A percentile compares a stretch with the other conserved stretches of the same genome.
These are phyloP conservation scores for Apomyelois bistriatella DNA, from an alignment of 2,888 invertebrate genomes.

Conservation along the genomic window DNA sequence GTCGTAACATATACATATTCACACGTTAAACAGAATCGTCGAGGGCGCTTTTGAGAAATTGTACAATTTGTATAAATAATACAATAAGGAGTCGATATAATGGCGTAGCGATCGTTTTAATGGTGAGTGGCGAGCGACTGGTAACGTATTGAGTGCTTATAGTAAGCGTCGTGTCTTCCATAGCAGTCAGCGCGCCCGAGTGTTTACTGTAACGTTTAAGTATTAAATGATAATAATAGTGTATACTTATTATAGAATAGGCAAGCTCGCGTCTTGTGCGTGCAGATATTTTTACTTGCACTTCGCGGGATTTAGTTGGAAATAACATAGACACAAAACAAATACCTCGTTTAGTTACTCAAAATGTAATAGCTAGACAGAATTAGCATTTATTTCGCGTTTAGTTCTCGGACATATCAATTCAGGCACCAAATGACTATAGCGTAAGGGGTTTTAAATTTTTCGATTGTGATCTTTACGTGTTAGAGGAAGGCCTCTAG, in stretches of 20 bases:
- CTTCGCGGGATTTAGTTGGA: conserved; percentile 60
- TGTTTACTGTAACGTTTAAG: conserved; percentile 73
- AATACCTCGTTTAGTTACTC: conserved; percentile 77
- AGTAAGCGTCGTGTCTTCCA: conserved; percentile 78
- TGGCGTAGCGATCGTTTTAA: conserved; percentile 59
- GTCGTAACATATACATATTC: conserved; percentile 48
- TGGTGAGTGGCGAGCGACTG: conserved; percentile 71
- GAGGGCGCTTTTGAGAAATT: conserved; percentile 69
- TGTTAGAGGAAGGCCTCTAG: conserved; percentile 21
- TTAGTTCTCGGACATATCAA: conserved; percentile 77
- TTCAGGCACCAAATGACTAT: conserved; percentile 76
- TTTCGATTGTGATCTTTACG: conserved; percentile 58
- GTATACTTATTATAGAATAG: conserved; percentile 72
- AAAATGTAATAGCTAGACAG: conserved; percentile 66
- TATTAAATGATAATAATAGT: conserved; percentile 79
- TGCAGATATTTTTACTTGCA: conserved; percentile 56
- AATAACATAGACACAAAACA: conserved; percentile 69
- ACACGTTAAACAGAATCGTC: conserved; percentile 39
- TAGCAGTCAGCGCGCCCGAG: conserved; percentile 71
- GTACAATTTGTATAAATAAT: conserved; percentile 77
- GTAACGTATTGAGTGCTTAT: conserved; percentile 73
- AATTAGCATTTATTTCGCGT: conserved; percentile 69
- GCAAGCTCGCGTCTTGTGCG: conserved; percentile 53
- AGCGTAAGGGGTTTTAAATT: conserved; percentile 67
- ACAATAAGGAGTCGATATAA: conserved; percentile 72